phyloP scores from a whole-genome alignment of 2,113 vertebrate species.

The Fukomys damarensis region DNA sequence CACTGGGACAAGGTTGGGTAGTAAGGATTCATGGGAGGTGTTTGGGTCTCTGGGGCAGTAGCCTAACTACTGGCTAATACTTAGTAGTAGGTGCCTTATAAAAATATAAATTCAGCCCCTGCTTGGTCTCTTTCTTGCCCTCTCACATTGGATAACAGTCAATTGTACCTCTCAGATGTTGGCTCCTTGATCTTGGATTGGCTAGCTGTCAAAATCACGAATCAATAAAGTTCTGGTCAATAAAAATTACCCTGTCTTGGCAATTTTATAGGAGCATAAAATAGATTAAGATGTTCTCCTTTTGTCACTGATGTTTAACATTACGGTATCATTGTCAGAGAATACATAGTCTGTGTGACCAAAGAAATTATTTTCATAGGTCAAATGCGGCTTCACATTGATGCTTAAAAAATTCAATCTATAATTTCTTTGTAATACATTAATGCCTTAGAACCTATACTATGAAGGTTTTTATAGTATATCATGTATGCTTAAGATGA shows the following conservation, averaged over 20 bases:
- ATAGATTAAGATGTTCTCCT: neutral
- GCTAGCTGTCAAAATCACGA: neutral
- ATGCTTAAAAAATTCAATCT: neutral
- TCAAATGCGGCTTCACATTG: slow-evolving; percentile 7
- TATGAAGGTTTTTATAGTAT: slow-evolving; percentile 3
- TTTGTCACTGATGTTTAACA: slow-evolving; percentile 35
- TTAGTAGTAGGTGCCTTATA: neutral
- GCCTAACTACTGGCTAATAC: neutral
- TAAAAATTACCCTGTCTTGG: neutral
- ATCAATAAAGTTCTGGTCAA: neutral
- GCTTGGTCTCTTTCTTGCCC: neutral
- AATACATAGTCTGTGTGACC: neutral
- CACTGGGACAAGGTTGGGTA: neutral
- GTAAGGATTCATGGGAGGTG: neutral
- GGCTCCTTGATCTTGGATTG: neutral
- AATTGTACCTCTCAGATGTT: neutral
- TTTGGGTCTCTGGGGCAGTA: no score
- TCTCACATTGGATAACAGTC: neutral
- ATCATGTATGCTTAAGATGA: neutral
- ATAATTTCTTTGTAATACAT: neutral
- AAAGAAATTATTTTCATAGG: slow-evolving; percentile 48
- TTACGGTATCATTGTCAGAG: neutral
- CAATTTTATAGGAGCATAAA: neutral
- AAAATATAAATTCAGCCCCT: neutral
- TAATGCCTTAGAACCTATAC: neutral